A percentile compares a stretch with the other conserved stretches of the same genome.
Evolutionary conservation across 2,113 vertebrate species (phyloP).

Genomic region (Labeo catla): DNA sequence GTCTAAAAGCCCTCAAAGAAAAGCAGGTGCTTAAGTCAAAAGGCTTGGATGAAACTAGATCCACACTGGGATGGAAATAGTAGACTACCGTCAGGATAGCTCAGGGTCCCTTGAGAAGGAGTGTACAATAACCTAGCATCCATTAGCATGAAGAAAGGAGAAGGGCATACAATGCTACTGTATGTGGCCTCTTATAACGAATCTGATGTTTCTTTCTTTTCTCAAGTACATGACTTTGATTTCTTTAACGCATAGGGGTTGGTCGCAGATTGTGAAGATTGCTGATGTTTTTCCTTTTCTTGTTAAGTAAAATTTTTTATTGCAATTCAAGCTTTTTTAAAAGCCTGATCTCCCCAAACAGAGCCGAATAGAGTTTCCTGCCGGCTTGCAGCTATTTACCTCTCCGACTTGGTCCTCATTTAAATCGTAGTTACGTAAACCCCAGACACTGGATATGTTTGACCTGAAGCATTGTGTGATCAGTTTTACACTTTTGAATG

Average conservation of each 20-base stretch:
- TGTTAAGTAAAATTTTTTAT: background rate
- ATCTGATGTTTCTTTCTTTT: background rate
- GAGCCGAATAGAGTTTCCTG: constrained; percentile 24
- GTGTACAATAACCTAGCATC: constrained; percentile 49
- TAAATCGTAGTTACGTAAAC: constrained; percentile 22
- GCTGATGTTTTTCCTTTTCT: background rate
- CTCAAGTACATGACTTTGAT: constrained; percentile 8
- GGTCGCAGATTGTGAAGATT: background rate
- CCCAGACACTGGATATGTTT: constrained; percentile 48
- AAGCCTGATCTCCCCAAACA: background rate
- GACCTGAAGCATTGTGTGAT: constrained; percentile 24
- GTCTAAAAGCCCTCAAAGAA: constrained; percentile 38
- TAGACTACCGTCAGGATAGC: constrained; percentile 49
- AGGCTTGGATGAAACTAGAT: constrained; percentile 44
- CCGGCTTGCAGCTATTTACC: constrained; percentile 5
- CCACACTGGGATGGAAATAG: constrained; percentile 51
- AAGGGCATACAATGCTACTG: constrained; percentile 19
- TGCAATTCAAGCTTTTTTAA: background rate
- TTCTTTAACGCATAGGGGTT: background rate
- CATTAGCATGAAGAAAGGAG: constrained; percentile 38
- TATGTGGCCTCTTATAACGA: background rate
- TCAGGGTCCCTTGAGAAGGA: constrained; percentile 32
- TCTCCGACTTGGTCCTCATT: constrained; percentile 23
- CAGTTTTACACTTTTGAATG: constrained; percentile 16
- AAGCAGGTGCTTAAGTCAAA: constrained; percentile 47